Evolutionary conservation across 2,888 invertebrate genomes (phyloP), one percentile per base, ranked within the genome.

Genomic region (Bhutanitis thaidina): DNA sequence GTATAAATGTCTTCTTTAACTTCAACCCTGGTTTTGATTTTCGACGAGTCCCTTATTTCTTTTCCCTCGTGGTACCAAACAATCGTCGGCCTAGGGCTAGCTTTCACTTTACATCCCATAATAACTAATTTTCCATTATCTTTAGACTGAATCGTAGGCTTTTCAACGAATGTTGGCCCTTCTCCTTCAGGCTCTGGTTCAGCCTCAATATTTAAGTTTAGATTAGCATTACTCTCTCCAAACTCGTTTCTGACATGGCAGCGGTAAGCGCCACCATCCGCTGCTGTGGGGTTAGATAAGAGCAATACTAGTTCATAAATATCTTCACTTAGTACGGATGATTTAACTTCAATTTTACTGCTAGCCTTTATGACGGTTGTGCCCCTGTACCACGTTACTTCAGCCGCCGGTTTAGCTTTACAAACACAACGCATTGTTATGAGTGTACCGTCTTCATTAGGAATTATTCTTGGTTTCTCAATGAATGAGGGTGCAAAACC

Each of bases 381-480:
- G 65, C 97, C 98, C 73, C 97, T 93, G 90, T 94, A 97, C 99
- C 99, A 99, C 61, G 95, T 96, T 56, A 98, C 96, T 65, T 93
- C 94, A 40, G 99, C 98, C 82, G 95, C 97, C 60, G 98, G 98
- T 88, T 96, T 96, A 39, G 98, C 98, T 85, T 95, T 96, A 85
- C 97, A 97, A 77, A 95, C 95, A 90, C 98, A 98, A 88, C 97
- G 96, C 96, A 99, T 97, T 57, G 97, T 95, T 71, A 99, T 98
- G 70, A 98, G 93, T 64, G 98, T 98, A 68, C 98, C 98, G 75
- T 95, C 96, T 84, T 97, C 97, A 90, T 98, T 98, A 78, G 99
- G 99, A 91, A 98, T 97, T 89, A 99, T 99, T 89, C 96, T 94
- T 60, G 99, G 99, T 91, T 99, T 99, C 90, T 98, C 98, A 77